Evolutionary conservation across 1,140 invertebrate species (phyloP).

Genomic region (Probaryconus sp.): DNA sequence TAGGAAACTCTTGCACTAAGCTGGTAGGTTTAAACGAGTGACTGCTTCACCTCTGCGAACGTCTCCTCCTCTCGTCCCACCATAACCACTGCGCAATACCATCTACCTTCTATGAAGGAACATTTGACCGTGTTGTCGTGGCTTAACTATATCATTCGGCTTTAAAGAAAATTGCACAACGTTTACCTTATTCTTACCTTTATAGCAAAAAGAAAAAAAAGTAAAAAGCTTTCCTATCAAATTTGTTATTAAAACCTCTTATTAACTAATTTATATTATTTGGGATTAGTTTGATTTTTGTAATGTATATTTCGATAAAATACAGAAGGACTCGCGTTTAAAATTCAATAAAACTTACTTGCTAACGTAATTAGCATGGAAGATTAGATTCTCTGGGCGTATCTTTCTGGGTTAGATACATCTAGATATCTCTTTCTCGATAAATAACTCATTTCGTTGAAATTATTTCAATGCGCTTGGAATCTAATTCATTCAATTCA

Average conservation of each 20-base stretch:
- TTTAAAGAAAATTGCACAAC: conserved; percentile 34
- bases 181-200: conserved; percentile 27
- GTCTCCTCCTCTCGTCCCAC: too few relatives aligned
- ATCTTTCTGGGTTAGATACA: not conserved
- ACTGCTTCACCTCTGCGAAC: conserved; percentile 56
- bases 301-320: not conserved
- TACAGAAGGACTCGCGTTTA: not conserved
- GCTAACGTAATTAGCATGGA: conserved; percentile 10
- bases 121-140: conserved; percentile 56
- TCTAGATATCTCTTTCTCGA: too few relatives aligned
- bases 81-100: too few relatives aligned
- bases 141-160: conserved; percentile 51
- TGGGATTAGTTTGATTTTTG: too few relatives aligned
- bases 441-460: too few relatives aligned
- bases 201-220: conserved; percentile 5
- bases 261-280: too few relatives aligned
- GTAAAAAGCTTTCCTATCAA: too few relatives aligned
- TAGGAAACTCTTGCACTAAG: conserved; percentile 72
- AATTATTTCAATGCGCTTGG: too few relatives aligned
- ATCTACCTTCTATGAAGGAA: conserved; percentile 47
- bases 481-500: too few relatives aligned
- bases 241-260: too few relatives aligned
- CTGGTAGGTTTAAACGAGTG: conserved; percentile 71
- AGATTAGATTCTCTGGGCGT: conserved; percentile 6
- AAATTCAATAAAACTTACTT: conserved; percentile 20